These are phyloP conservation scores for Tychaedon coryphoeus DNA, from an alignment of 2,113 vertebrate species.

Conservation along the genomic window DNA sequence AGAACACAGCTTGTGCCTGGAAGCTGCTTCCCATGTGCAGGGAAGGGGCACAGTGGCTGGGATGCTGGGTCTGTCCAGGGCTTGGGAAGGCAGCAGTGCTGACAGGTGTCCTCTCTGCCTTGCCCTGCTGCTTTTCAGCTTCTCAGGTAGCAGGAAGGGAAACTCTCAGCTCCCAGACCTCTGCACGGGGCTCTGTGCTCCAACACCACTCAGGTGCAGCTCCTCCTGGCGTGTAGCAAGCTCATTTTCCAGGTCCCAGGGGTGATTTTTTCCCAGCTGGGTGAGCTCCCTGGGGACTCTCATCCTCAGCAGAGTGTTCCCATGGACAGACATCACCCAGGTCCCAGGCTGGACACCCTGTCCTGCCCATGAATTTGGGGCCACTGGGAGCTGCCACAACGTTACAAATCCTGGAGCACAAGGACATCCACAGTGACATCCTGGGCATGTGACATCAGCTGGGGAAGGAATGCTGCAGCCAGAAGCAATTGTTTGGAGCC, in stretches of 20 bases:
- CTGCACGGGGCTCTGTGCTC: accelerated
- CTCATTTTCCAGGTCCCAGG: background rate
- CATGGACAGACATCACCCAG: accelerated
- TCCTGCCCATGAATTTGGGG: background rate
- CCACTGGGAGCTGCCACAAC: background rate
- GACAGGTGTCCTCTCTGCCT: background rate
- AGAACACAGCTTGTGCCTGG: background rate
- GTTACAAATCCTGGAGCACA: background rate
- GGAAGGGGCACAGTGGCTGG: background rate
- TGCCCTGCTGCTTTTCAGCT: background rate
- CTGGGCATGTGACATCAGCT: accelerated
- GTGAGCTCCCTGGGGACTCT: background rate
- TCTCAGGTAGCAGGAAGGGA: background rate
- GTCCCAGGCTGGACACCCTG: background rate
- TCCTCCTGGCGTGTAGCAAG: background rate
- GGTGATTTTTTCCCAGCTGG: background rate
- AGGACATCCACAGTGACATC: background rate
- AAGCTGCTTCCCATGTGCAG: background rate
- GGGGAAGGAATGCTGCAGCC: background rate
- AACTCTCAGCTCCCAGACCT: background rate
- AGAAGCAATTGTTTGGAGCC: background rate
- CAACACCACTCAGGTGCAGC: background rate
- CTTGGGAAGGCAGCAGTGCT: background rate
- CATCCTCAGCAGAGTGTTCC: background rate
- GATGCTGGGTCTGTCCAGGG: background rate